Evolutionary conservation across 2,797 vertebrate species (phyloP).

Genomic region (Micromesistius poutassou): DNA sequence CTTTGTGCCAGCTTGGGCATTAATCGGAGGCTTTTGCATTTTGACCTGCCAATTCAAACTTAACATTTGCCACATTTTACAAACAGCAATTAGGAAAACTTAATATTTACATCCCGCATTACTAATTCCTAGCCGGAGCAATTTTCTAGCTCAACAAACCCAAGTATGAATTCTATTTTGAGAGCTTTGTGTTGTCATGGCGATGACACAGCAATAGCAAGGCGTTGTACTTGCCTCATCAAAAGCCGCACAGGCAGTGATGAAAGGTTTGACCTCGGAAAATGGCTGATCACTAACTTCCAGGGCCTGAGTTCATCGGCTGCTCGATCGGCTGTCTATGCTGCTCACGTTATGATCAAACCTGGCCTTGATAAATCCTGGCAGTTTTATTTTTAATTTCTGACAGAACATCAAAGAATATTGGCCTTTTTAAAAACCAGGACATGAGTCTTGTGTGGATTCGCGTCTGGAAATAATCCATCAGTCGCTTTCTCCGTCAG

Average conservation of each 20-base stretch:
- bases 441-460: not conserved
- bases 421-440: not conserved
- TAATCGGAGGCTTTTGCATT: not conserved
- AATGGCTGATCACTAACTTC: not conserved
- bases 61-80: not conserved
- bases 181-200: not conserved
- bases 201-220: not conserved
- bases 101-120: not conserved
- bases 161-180: not conserved
- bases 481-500: not conserved
- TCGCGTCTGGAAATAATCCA: constrained; percentile 1
- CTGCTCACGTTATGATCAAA: not conserved
- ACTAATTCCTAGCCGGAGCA: not conserved
- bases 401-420: not conserved
- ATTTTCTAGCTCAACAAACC: not conserved
- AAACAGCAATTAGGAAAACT: not conserved
- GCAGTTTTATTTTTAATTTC: not conserved
- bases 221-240: not conserved
- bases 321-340: not conserved
- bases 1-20: not conserved
- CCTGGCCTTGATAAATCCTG: not conserved
- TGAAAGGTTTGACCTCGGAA: not conserved
- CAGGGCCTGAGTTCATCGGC: not conserved
- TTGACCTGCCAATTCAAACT: not conserved
- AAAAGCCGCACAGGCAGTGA: not conserved